Evolutionary conservation across 2,888 invertebrate genomes (phyloP).

Genomic region (Acanthosepion esculentum): DNA sequence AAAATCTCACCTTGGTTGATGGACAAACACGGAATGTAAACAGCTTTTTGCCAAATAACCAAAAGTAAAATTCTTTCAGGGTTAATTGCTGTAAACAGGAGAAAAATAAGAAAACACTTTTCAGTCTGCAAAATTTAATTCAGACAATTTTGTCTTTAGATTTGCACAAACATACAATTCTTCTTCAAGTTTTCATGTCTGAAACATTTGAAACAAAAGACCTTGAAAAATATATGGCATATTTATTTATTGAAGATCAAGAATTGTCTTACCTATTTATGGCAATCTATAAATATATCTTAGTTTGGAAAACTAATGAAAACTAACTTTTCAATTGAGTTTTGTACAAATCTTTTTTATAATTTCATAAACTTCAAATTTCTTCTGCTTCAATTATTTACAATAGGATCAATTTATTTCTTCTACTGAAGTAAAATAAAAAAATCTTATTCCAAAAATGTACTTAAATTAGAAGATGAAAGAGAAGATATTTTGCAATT

Average conservation of each 20-base stretch:
- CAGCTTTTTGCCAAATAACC: conserved; percentile 92
- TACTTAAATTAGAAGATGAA: too few relatives aligned
- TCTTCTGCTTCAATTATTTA: too few relatives aligned
- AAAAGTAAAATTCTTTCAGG: conserved; percentile 92
- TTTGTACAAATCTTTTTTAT: too few relatives aligned
- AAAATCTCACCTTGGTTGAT: conserved; percentile 86
- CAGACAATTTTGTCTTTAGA: neutral
- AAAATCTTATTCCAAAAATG: too few relatives aligned
- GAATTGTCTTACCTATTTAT: neutral
- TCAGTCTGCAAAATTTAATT: neutral
- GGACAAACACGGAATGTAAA: conserved; percentile 94
- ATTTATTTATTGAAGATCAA: neutral
- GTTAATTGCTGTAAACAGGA: conserved; percentile 82
- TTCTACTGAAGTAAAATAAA: too few relatives aligned
- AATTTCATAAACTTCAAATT: too few relatives aligned
- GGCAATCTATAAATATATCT: too few relatives aligned
- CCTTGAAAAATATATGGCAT: neutral
- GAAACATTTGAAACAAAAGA: too few relatives aligned
- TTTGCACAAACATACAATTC: neutral
- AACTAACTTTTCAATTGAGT: too few relatives aligned
- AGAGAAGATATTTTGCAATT: too few relatives aligned
- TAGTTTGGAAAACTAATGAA: too few relatives aligned
- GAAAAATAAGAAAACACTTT: neutral
- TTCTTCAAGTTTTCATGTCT: neutral
- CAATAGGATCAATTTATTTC: too few relatives aligned